Base-by-base conservation (phyloP, 2,888 invertebrate species). In the Athalia cordata region DNA sequence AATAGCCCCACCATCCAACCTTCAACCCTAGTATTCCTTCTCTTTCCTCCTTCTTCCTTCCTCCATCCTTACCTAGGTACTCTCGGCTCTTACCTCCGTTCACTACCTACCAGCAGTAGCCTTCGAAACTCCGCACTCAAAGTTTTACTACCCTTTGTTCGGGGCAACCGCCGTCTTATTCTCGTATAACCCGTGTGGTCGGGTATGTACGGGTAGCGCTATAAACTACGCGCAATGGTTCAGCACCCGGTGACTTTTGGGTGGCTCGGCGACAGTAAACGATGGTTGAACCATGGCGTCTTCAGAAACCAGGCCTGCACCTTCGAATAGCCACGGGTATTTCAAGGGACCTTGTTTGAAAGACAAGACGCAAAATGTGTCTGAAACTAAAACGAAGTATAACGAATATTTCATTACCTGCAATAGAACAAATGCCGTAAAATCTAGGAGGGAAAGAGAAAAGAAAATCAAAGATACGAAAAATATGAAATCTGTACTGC, bases 131-230 rank as follows among this genome's bases (percentile, higher is more conserved):
- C 77, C 29, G 59, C 61, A 47, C 77, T 57, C 77, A 67, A 77
- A 70, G 68, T 77, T 77, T 77, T 68, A 70, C 77, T 68, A 62
- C 68, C 77, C 77, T 77, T 77, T 77, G 77, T 77, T 70, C 77
- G 57, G 49, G 8, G 43, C 66, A 57, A 77, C 66, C 68, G 68
- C 47, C 50, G 68, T 70, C 77, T 77, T 62, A 9, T 49, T 11
- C 43, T 15, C 15, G 15, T 70, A 70, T 29, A 70, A 50, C 6
- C 6, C 43, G 57, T 29, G 11, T n/a, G 13, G 70, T 13, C 70
- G 68, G n/a, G 11, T 13, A 52, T 49, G 75, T 64, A 64, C 62
- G 5, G 49, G 62, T 49, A 11, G 57, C 13, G 75, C 75, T 64
- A 50, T 75, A 75, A 75, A 75, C 75, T 75, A 75, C 50, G 29